Percentiles rank a stretch among this genome's conserved stretches.
Evolutionary conservation across 2,888 invertebrate species (phyloP).

Genomic region (Lysandra bellargus): DNA sequence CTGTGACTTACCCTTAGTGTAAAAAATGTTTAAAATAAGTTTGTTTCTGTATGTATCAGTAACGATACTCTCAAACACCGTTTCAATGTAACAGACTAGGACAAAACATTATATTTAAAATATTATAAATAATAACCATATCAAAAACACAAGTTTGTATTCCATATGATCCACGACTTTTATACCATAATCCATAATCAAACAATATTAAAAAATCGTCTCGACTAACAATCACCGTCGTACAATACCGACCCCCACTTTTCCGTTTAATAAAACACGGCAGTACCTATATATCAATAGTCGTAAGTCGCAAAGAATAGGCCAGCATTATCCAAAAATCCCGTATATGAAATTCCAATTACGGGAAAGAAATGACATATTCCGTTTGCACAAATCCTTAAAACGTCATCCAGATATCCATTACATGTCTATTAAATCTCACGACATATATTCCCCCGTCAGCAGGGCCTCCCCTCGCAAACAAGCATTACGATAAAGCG

Average conservation of each 20-base stretch:
- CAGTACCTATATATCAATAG: constrained; percentile 39
- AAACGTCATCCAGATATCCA: constrained; percentile 81
- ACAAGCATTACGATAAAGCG: constrained; percentile 79
- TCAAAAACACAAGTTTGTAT: neutral
- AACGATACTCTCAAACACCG: too few relatives aligned
- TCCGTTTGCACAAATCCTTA: constrained; percentile 81
- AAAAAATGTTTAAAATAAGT: too few relatives aligned
- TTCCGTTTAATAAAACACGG: neutral
- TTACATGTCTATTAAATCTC: constrained; percentile 81
- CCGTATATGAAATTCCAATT: constrained; percentile 78
- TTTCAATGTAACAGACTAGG: too few relatives aligned
- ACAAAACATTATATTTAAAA: too few relatives aligned
- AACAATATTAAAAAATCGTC: neutral
- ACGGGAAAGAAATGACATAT: constrained; percentile 76
- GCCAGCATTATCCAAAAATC: constrained; percentile 72
- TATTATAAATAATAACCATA: neutral
- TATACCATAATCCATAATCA: neutral
- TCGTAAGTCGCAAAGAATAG: constrained; percentile 50
- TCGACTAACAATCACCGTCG: constrained; percentile 5
- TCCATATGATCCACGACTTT: neutral
- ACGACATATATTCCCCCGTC: constrained; percentile 79
- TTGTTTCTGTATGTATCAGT: too few relatives aligned
- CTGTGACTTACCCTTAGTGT: too few relatives aligned
- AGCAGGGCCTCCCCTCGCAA: constrained; percentile 77
- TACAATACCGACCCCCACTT: constrained; percentile 15